Evolutionary conservation across 1,140 invertebrate species (phyloP).

Genomic region (Homarus americanus): DNA sequence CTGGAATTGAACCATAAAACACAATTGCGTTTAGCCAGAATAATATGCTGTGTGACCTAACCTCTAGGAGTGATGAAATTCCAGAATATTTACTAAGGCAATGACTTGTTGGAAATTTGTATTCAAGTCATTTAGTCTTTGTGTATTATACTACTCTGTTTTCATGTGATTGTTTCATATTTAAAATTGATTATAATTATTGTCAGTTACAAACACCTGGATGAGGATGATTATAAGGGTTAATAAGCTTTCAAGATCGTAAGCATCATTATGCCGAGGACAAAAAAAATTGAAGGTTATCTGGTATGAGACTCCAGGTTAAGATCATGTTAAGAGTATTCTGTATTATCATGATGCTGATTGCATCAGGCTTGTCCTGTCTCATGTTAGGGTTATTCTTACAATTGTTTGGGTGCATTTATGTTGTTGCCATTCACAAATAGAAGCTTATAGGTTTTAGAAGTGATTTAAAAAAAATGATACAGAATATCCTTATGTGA

Average conservation of each 20-base stretch:
- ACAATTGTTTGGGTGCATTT: background rate
- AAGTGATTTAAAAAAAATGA: background rate
- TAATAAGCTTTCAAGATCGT: background rate
- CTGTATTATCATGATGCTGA: background rate
- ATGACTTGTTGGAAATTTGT: background rate
- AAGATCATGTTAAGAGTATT: background rate
- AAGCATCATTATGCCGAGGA: background rate
- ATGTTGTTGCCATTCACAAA: background rate
- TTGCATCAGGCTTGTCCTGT: background rate
- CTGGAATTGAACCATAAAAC: background rate
- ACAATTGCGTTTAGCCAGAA: background rate
- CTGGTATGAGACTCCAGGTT: background rate
- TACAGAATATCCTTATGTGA: background rate
- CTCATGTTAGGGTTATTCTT: background rate
- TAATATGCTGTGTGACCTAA: background rate
- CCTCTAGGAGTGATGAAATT: background rate
- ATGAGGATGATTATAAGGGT: background rate
- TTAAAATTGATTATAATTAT: background rate
- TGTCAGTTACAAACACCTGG: background rate
- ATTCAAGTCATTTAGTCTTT: background rate
- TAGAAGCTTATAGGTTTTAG: background rate
- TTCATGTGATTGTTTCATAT: background rate
- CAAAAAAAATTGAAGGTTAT: background rate
- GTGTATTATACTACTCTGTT: background rate
- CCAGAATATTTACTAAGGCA: background rate